Conservation (phyloP, 1,140 invertebrate genomes). For the Lepidurus packardi region DNA sequence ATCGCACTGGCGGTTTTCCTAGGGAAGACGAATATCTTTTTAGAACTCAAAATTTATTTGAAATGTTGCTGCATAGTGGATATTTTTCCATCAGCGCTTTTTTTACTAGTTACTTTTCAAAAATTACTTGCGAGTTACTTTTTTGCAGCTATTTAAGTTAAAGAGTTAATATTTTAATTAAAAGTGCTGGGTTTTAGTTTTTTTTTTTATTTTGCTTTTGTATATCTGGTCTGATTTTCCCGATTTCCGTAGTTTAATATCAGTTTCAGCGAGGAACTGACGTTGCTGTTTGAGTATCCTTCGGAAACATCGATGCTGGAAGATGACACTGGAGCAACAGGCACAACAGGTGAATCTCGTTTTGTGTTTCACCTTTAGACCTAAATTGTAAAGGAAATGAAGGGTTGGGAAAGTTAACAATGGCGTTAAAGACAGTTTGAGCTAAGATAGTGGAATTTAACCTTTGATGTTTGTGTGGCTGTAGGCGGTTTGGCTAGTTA, state of each 20-base stretch:
- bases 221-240: neutral
- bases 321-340: slow-evolving; percentile 25
- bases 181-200: too few relatives aligned
- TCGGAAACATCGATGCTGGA: slow-evolving; percentile 67
- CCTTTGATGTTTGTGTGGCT: slow-evolving; percentile 12
- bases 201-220: too few relatives aligned
- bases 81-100: too few relatives aligned
- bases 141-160: too few relatives aligned
- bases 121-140: too few relatives aligned
- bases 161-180: too few relatives aligned
- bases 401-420: neutral
- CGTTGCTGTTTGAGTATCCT: slow-evolving; percentile 77
- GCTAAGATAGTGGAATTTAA: neutral
- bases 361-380: slow-evolving; percentile 10
- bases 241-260: slow-evolving; percentile 61
- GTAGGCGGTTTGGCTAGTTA: slow-evolving; percentile 54
- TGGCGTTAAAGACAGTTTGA: neutral
- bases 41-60: too few relatives aligned
- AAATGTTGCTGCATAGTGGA: too few relatives aligned
- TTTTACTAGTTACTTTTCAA: too few relatives aligned
- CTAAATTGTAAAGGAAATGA: neutral
- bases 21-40: too few relatives aligned
- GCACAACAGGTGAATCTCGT: neutral
- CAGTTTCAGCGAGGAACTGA: slow-evolving; percentile 74
- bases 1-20: too few relatives aligned